phyloP scores from a whole-genome alignment of 1,140 invertebrate genomes.

The Agraylea sexmaculata region DNA sequence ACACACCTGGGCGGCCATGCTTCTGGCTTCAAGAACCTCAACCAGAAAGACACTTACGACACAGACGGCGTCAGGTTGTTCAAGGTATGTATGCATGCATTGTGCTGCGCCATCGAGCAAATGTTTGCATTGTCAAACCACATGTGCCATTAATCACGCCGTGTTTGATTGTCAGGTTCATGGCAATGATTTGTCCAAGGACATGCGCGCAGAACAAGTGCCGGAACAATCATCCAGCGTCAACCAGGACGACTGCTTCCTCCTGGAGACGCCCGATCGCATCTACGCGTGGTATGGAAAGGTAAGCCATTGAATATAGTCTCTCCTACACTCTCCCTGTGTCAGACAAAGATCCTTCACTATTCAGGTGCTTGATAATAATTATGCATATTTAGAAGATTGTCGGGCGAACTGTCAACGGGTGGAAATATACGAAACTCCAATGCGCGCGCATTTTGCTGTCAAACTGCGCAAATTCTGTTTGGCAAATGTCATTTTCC shows the following conservation, averaged over 20 bases:
- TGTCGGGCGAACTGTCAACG: too few species aligned
- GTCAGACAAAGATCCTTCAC: too few species aligned
- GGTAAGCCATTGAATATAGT: conserved; percentile 31
- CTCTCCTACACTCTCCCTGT: too few species aligned
- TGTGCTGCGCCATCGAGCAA: neutral
- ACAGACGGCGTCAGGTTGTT: conserved; percentile 51
- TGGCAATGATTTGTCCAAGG: conserved; percentile 37
- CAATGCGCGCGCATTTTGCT: too few species aligned
- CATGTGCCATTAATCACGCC: conserved; percentile 22
- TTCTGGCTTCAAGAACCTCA: conserved; percentile 45
- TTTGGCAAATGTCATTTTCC: too few species aligned
- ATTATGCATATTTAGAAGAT: neutral
- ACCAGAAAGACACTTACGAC: conserved; percentile 48
- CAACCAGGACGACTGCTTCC: conserved; percentile 60
- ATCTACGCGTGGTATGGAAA: conserved; percentile 60
- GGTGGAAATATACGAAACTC: too few species aligned
- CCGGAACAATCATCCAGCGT: conserved; percentile 45
- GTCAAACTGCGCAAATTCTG: too few species aligned
- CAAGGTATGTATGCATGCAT: conserved; percentile 39
- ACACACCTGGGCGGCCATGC: conserved; percentile 50
- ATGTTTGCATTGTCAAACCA: conserved; percentile 24
- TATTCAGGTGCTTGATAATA: neutral
- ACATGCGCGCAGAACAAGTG: conserved; percentile 55
- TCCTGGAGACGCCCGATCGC: conserved; percentile 45
- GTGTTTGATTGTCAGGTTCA: conserved; percentile 26